Evolutionary conservation across 1,140 invertebrate species (phyloP).

Genomic region (Aphelinus certus): DNA sequence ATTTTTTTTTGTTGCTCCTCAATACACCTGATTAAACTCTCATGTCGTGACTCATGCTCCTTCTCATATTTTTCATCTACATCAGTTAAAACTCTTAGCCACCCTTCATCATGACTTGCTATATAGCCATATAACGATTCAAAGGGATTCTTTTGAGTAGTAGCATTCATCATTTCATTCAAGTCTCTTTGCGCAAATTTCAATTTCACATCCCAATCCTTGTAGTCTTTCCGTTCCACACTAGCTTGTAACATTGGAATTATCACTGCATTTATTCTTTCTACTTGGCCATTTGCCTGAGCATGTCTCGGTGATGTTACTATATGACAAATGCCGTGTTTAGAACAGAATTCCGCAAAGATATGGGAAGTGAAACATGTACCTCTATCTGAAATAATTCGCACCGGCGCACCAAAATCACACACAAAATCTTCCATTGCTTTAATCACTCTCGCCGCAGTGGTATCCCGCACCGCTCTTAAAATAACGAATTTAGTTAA

Average conservation of each 20-base stretch:
- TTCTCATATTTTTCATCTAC: neutral
- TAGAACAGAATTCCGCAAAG: neutral
- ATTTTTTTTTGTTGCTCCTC: conserved; percentile 31
- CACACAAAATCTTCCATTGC: conserved; percentile 33
- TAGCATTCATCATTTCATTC: conserved; percentile 20
- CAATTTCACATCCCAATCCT: conserved; percentile 26
- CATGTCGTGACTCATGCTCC: conserved; percentile 3
- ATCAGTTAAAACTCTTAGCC: neutral
- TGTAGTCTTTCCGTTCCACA: neutral
- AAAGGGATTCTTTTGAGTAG: conserved; percentile 25
- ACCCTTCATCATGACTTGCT: conserved; percentile 18
- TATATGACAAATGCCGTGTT: neutral
- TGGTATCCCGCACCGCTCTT: conserved; percentile 15
- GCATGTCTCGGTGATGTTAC: neutral
- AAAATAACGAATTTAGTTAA: conserved; percentile 29
- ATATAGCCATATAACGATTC: conserved; percentile 28
- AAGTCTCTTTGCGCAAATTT: conserved; percentile 22
- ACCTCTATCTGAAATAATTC: conserved; percentile 1
- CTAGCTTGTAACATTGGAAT: conserved; percentile 24
- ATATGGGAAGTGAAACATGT: neutral
- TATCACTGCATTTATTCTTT: neutral
- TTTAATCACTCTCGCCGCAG: neutral
- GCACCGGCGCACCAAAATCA: conserved; percentile 21
- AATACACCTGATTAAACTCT: conserved; percentile 5
- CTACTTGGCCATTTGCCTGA: neutral